Evolutionary conservation across 2,797 vertebrate genomes (phyloP).

Genomic region (Trichosurus vulpecula): DNA sequence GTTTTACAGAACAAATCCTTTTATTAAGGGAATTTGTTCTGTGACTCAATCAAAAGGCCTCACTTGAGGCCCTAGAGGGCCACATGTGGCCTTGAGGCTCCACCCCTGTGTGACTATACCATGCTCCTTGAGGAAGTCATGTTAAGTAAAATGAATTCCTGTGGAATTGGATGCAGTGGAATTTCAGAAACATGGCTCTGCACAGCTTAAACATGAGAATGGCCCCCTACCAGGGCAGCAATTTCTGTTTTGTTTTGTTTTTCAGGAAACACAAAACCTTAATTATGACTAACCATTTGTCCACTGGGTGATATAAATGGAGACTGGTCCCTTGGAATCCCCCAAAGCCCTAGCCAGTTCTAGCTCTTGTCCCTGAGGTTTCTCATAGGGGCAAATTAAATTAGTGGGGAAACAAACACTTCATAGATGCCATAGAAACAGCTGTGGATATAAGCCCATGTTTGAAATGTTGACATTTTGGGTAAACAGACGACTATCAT

Average conservation of each 20-base stretch:
- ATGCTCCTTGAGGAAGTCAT: background rate
- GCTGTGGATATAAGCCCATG: background rate
- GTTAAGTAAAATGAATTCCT: background rate
- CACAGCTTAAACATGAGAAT: background rate
- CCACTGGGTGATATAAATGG: background rate
- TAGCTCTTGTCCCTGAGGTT: background rate
- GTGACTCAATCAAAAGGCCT: too few relatives aligned
- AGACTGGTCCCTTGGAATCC: background rate
- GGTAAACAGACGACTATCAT: background rate
- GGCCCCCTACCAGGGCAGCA: background rate
- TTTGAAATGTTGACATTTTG: conserved; percentile 11
- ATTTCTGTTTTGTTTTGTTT: background rate
- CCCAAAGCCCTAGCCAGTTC: background rate
- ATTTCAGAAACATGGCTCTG: background rate
- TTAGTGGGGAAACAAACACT: background rate
- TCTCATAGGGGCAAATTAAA: background rate
- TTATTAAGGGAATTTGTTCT: too few relatives aligned
- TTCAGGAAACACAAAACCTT: background rate
- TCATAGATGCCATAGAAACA: background rate
- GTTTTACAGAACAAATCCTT: too few relatives aligned
- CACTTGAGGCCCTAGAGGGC: too few relatives aligned
- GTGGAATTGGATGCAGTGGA: background rate
- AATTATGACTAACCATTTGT: background rate
- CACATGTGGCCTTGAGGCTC: too few relatives aligned
- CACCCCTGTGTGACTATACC: too few relatives aligned